Evolutionary conservation across 2,888 invertebrate species (phyloP), one percentile per base, ranked within the genome.

Genomic region (Abscondita cerata): DNA sequence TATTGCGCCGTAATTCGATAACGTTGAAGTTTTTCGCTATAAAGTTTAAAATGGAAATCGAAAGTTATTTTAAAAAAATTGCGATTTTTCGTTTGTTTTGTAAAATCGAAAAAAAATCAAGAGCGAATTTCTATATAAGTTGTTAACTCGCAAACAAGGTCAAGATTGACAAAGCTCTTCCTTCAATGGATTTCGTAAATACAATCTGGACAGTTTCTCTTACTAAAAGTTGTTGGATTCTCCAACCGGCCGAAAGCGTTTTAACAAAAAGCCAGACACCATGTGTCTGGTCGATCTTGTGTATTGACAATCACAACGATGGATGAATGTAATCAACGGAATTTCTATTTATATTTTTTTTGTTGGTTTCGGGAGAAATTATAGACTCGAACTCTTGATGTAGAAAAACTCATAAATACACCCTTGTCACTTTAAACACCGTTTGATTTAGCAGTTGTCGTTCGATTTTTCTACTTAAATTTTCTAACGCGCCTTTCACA

Each of bases 341-440:
- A 25, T 25, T 25, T 25, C 25, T 25, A 25, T 25, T 25, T 25
- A 25, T 25, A 6, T 25, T 25, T 25, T 25, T 25, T 25, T 25
- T 25, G n/a, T 25, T 25, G 25, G 16, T 44, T 44, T 44, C 16
- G 44, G 18, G 44, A n/a, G 44, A 44, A 25, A 44, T 19, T 6
- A 44, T 18, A 18, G 18, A n/a, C 19, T 19, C 16, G 33, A 33
- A 51, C 12, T 34, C 31, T 48, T 48, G 48, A 48, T 48, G 31
- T 44, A 44, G n/a, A 44, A 34, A 40, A 58, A 52, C 36, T 20
- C 33, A 44, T 40, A 58, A 52, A 44, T 59, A 34, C 52, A 59
- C 59, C 59, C 59, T 59, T 46, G 52, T 59, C 59, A 59, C 46
- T 36, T 36, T 59, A 59, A 59, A 47, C 52, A 31, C 52, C 59